phyloP scores from a whole-genome alignment of 1,140 invertebrate species.

The Zaprionus taronus region DNA sequence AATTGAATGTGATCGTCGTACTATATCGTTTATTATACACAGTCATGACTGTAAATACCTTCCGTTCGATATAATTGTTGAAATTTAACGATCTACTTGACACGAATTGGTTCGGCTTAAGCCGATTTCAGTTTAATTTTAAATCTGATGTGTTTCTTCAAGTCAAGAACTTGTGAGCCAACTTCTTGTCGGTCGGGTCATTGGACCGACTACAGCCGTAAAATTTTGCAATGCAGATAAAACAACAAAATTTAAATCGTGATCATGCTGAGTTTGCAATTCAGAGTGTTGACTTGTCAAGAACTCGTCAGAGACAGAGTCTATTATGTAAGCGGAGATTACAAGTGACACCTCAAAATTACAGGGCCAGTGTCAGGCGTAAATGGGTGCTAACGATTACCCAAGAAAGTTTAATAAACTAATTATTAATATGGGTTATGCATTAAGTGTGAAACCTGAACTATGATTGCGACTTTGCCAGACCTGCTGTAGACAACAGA shows the following conservation, averaged over 20 bases:
- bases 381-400: background rate
- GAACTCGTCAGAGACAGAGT: background rate
- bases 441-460: background rate
- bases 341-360: background rate
- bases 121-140: conserved; percentile 17
- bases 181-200: conserved; percentile 24
- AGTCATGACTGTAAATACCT: background rate
- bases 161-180: conserved; percentile 24
- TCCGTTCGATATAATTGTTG: background rate
- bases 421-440: background rate
- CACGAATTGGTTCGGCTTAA: conserved; percentile 16
- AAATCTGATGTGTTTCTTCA: conserved; percentile 2
- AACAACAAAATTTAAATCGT: background rate
- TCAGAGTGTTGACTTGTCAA: background rate
- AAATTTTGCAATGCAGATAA: background rate
- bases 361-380: background rate
- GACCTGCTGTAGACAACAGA: background rate
- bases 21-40: background rate
- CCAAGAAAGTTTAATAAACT: background rate
- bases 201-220: conserved; percentile 9
- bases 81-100: conserved; percentile 16
- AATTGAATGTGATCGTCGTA: background rate
- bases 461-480: background rate
- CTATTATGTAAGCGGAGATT: conserved; percentile 7
- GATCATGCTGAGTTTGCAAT: conserved; percentile 28